A percentile compares a stretch with the other conserved stretches of the same genome.
Evolutionary conservation across 2,888 invertebrate genomes (phyloP).

Genomic region (Ennomos quercinarius): DNA sequence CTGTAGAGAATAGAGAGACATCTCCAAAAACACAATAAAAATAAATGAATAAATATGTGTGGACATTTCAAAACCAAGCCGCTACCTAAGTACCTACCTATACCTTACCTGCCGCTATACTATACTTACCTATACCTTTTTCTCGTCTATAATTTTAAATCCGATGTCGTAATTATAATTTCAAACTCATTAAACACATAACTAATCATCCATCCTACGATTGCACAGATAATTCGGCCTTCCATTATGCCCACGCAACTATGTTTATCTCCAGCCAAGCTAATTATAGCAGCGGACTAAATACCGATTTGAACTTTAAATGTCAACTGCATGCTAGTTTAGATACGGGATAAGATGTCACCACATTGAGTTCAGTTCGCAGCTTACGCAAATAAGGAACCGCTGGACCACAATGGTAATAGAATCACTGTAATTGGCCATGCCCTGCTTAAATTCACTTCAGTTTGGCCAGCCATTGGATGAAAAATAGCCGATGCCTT

Average conservation of each 20-base stretch:
- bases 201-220: neutral
- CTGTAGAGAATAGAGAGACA: too few species aligned
- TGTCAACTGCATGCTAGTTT: constrained; percentile 35
- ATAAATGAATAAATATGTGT: too few species aligned
- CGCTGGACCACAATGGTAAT: neutral
- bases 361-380: neutral
- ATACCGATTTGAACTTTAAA: constrained; percentile 44
- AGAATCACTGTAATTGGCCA: neutral
- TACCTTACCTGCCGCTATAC: too few species aligned
- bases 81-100: too few species aligned
- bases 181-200: neutral
- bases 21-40: too few species aligned
- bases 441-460: neutral
- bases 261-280: constrained; percentile 33
- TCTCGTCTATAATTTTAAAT: too few species aligned
- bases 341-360: constrained; percentile 27
- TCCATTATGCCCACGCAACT: constrained; percentile 12
- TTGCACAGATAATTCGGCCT: constrained; percentile 9
- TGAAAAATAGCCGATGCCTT: too few species aligned
- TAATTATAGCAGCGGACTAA: constrained; percentile 40
- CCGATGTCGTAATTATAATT: too few species aligned
- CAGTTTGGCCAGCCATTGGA: too few species aligned
- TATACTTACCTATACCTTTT: too few species aligned
- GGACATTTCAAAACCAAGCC: too few species aligned
- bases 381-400: neutral